Base-by-base conservation (phyloP, 2,113 vertebrate species). In the Varanus salvator region DNA sequence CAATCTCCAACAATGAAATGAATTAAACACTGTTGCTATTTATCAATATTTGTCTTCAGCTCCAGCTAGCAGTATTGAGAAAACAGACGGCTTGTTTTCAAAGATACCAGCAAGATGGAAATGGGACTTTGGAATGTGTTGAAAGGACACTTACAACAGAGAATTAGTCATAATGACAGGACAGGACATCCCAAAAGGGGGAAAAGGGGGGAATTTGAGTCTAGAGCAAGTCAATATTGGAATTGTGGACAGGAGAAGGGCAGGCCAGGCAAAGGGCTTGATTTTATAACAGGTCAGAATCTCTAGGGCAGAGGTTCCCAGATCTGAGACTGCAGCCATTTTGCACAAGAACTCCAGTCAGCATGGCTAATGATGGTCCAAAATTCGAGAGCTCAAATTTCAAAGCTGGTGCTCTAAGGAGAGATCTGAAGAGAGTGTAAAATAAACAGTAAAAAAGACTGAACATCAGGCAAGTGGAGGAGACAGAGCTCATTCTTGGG, bases 41-140 rank as follows among this genome's bases (percentile, higher is more conserved):
- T 91, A 92, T 93, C 93, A 95, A 95, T 93, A 95, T 93, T 96
- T 92, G 90, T 92, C 78, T 96, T 90, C 92, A 91, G 92, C 84
- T 92, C 89, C 87, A 91, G 80, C 81, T 87, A 91, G 86, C 80
- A 87, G 82, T 89, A 91, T 85, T 68, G 92, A 89, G 84, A 87
- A 95, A 95, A 95, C 85, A 89, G 69, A 87, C 87, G 1, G 0
- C 92, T 87, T 95, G 92, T 44, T 88, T 93, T 94, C 94, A 94
- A 95, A 95, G 94, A 91, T 76, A 86, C 85, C 75, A 90, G 54
- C 69, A 93, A 93, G 84, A 91, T 78, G 57, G 81, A 80, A 93
- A 80, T 48, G 44, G 83, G 72, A 83, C n/a, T 91, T 34, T 64
- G 85, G 87, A 21, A 86, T 0, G 0, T 69, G 90, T 91, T 87